Evolutionary conservation across 2,888 invertebrate species (phyloP), one percentile per base, ranked within the genome.

Genomic region (Poecilus cupreus): DNA sequence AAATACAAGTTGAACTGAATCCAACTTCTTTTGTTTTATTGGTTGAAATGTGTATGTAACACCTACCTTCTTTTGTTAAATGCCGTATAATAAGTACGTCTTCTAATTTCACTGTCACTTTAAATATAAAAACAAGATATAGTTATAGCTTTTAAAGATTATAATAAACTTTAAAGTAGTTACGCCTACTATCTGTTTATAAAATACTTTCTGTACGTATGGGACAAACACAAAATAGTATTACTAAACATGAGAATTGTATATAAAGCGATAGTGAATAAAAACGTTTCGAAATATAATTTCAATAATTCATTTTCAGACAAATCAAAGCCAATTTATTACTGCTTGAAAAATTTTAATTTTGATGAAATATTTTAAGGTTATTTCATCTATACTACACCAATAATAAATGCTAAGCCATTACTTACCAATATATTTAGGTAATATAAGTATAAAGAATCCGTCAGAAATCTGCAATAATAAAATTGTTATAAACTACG

Each of bases 91-190:
- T 37, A 39, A 37, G 18, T n/a, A 39, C 22, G 20, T 77, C 77
- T 77, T 77, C 57, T 39, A 37, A 76, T 22, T 43, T 57, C 60
- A 60, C 57, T 60, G 77, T 60, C 77, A 77, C 77, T 77, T 57
- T 32, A 77, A 76, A 77, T 77, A 77, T 77, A 13, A 60, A 57
- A 77, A 37, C 20, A 77, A 60, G 43, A 57, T 57, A 22, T 46
- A 70, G 54, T 60, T 60, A 60, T 24, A 57, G 20, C 10, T 51
- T 20, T 49, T 16, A 51, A 2, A 1, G 32, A 32, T 32, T 32
- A 32, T 32, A 1, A 32, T 32, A 32, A 32, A 32, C 32, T 32
- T 32, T 32, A 32, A 32, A 32, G 1, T 5, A 32, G 8, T 32
- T 6, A 3, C 1, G 4, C 8, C 32, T 32, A 3, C 32, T 32